Base-by-base conservation (phyloP, 2,888 invertebrate genomes). In the Zygaena filipendulae region DNA sequence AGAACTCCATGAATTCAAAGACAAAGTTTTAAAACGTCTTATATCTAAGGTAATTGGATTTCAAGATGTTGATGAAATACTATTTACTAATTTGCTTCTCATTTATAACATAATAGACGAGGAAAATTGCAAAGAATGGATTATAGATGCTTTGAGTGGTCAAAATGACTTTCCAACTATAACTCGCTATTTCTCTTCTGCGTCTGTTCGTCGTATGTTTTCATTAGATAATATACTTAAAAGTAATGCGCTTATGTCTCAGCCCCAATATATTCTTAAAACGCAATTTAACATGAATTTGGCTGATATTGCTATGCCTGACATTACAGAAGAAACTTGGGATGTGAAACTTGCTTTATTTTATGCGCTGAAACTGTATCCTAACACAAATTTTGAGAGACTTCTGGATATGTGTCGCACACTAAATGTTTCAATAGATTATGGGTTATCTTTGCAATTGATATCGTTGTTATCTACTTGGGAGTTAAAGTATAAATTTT, bases 311-410 rank as follows among this genome's bases (percentile, higher is more conserved):
- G 57, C 66, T 29, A 47, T 75, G 24, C 64, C 72, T n/a, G 75
- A 74, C 43, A 61, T 55, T 36, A 64, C 59, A 19, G 79, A 77
- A 52, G 72, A 74, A 52, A 77, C 77, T 11, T 75, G 72, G 74
- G 74, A 79, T 53, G 66, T 61, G 1, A 75, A 77, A 55, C 62
- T 74, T 14, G 52, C 77, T 30, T 43, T 79, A n/a, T 74, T 74
- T 50, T 66, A 68, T 38, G 61, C 75, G 35, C 50, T 79, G 35
- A 60, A 57, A 41, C 67, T 70, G 41, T 51, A 59, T 34, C 72
- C 74, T 11, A 41, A 61, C 25, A 71, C 57, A 3, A 36, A 48
- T 23, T 59, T 66, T 30, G 60, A 68, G 21, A 47, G 66, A 30
- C 47, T 79, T 12, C 35, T 50, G 3, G 70, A 74, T 32, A 39